Base-by-base conservation (phyloP, 2,888 invertebrate genomes). In the Ormyrus thymus region DNA sequence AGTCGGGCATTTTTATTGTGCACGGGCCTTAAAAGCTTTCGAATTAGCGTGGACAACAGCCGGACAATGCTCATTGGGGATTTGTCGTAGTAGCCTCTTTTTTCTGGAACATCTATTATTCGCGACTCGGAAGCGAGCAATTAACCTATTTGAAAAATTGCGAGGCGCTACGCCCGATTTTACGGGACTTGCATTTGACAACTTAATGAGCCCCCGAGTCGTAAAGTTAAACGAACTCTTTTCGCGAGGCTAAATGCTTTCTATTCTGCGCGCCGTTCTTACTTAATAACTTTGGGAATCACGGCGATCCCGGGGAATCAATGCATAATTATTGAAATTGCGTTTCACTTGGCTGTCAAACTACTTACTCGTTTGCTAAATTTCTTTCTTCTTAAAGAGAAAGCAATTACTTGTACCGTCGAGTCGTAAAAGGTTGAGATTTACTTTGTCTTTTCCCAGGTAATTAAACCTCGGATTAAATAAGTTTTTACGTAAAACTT, bases 111-210 rank as follows among this genome's bases (percentile, higher is more conserved):
- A 61, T 13, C 48, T 45, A 74, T 74, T 78, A 78, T 78, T 64
- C 13, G 64, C 65, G 45, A 48, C 65, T 79, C 70, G 79, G 79
- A 79, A 75, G 79, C 58, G 0, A 7, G 55, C 75, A 75, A 79
- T 79, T 79, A 79, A 61, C 65, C 70, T 29, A 71, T 71, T 79
- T 65, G 75, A 48, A 75, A 75, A 66, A 71, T 61, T 69, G 56
- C 73, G 45, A 55, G 29, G 45, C 11, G 50, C 53, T 69, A 53
- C 61, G 7, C 13, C 13, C 59, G 66, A 64, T 71, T 75, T 43
- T 65, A 65, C 50, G 13, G 15, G 66, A 64, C 55, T 65, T 46
- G 58, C 58, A 65, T 64, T 78, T 56, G 64, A 74, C 69, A 46
- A n/a, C 7, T 59, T 45, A 59, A 65, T 53, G 71, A 65, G 43